A percentile compares a stretch with the other conserved stretches of the same genome.
Evolutionary conservation across 2,113 vertebrate species (phyloP).

Genomic region (Tympanuchus pallidicinctus): DNA sequence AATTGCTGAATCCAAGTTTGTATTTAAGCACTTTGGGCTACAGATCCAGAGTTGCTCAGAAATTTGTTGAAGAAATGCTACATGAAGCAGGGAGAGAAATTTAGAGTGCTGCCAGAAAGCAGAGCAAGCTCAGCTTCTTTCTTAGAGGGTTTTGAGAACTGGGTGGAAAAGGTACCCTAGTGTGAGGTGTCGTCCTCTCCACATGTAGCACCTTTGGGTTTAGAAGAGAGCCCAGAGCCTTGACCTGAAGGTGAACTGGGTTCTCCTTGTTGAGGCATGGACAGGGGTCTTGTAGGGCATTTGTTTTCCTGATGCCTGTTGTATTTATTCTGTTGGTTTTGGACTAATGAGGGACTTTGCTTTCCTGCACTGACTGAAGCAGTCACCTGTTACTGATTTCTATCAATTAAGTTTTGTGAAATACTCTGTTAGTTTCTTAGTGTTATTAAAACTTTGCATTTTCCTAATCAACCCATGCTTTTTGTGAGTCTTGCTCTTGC

Average conservation of each 20-base stretch:
- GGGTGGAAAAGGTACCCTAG: neutral
- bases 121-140: neutral
- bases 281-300: fast-evolving
- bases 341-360: neutral
- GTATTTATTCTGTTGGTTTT: neutral
- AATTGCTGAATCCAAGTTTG: neutral
- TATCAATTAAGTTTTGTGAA: neutral
- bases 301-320: neutral
- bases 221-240: neutral
- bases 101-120: neutral
- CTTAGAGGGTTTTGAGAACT: neutral
- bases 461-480: neutral
- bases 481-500: neutral
- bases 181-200: neutral
- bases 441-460: neutral
- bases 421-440: neutral
- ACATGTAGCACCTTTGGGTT: neutral
- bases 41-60: neutral
- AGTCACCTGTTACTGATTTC: constrained; percentile 9
- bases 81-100: neutral
- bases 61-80: neutral
- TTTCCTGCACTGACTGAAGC: neutral
- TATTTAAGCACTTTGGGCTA: neutral
- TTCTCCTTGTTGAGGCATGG: neutral
- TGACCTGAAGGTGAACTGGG: neutral